Percentiles rank a stretch among this genome's conserved stretches.
phyloP scores from a whole-genome alignment of 2,888 invertebrate species.

The Acronicta leporina region DNA sequence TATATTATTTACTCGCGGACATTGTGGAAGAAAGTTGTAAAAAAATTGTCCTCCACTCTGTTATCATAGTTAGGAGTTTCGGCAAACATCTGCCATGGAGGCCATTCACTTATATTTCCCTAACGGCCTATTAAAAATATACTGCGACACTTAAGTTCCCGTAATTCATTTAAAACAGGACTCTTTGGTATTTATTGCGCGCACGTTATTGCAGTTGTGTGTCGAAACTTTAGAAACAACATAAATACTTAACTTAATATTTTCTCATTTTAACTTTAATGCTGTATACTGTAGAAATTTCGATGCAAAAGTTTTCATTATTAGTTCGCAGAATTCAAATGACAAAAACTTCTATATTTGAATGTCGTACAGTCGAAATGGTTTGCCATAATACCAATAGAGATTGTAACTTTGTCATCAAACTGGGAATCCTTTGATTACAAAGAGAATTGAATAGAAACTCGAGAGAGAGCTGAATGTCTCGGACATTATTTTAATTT shows the following conservation, averaged over 20 bases:
- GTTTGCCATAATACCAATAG: slow-evolving; percentile 27
- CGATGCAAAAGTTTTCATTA: slow-evolving; percentile 7
- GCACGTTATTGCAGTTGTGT: slow-evolving; percentile 47
- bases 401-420: slow-evolving; percentile 33
- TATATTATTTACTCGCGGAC: slow-evolving; percentile 81
- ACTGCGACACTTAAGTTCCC: slow-evolving; percentile 56
- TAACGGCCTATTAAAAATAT: slow-evolving; percentile 61
- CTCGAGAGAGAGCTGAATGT: slow-evolving; percentile 17
- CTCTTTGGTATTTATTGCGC: slow-evolving; percentile 52
- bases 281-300: slow-evolving; percentile 5
- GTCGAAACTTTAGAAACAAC: slow-evolving; percentile 30
- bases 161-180: slow-evolving; percentile 59
- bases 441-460: slow-evolving; percentile 40
- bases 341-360: slow-evolving; percentile 19
- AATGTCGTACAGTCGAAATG: slow-evolving; percentile 10
- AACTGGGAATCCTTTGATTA: slow-evolving; percentile 36
- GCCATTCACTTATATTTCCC: slow-evolving; percentile 62
- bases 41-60: slow-evolving; percentile 62
- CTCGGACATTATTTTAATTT: slow-evolving; percentile 30
- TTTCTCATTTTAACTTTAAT: slow-evolving; percentile 28
- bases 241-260: slow-evolving; percentile 12
- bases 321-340: slow-evolving; percentile 24
- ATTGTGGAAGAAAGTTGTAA: slow-evolving; percentile 61
- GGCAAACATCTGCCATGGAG: slow-evolving; percentile 43
- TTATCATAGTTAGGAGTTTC: slow-evolving; percentile 55